phyloP scores from a whole-genome alignment of 2,113 vertebrate species.

The Carollia perspicillata region DNA sequence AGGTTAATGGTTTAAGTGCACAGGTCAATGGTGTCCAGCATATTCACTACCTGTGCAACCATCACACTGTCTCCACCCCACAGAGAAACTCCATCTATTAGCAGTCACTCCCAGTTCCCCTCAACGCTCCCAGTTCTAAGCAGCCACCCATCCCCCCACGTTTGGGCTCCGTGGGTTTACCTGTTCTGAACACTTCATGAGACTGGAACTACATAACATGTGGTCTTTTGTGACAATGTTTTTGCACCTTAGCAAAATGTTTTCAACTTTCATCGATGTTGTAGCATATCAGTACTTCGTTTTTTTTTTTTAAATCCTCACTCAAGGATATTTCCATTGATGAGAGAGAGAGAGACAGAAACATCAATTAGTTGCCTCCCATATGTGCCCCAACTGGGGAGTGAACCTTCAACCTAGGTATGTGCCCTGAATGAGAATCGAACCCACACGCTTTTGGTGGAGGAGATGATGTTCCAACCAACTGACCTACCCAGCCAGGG shows the following conservation, averaged over 20 bases:
- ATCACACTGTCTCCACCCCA: not conserved
- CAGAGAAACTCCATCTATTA: not conserved
- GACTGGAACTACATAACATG: not conserved
- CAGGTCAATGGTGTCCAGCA: not conserved
- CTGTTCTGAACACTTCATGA: not conserved
- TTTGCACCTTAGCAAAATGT: not conserved
- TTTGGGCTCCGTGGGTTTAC: not conserved
- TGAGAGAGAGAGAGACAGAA: too few species aligned
- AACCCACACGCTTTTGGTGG: too few species aligned
- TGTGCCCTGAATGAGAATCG: too few species aligned
- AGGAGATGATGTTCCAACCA: too few species aligned
- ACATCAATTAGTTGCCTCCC: too few species aligned
- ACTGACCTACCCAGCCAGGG: too few species aligned
- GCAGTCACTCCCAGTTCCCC: not conserved
- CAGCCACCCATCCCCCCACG: not conserved
- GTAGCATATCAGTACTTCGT: not conserved
- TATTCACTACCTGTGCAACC: not conserved
- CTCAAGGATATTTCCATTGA: too few species aligned
- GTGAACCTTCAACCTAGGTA: too few species aligned
- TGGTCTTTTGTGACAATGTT: not conserved
- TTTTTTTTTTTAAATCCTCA: too few species aligned
- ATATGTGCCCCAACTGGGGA: too few species aligned
- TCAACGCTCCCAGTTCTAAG: not conserved
- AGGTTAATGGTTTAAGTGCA: too few species aligned
- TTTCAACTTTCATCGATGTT: not conserved